Base-by-base conservation (phyloP, 2,113 vertebrate species). In the Eubucco bourcierii region DNA sequence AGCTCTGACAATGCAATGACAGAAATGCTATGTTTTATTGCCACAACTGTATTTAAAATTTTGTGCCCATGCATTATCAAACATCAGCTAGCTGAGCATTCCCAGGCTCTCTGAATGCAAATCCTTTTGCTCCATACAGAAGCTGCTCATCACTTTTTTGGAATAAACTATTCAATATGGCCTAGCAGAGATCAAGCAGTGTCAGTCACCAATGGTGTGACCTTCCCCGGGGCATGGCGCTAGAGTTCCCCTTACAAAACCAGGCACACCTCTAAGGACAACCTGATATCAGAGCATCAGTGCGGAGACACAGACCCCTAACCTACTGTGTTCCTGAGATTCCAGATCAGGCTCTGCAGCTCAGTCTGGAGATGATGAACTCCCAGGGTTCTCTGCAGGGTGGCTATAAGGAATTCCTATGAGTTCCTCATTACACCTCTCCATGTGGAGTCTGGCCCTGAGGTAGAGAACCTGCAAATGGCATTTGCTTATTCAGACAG, bases 231-330 rank as follows among this genome's bases (percentile, higher is more conserved):
- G 37, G 55, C n/a, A 47, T 1, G 2, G 59, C 27, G 75, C 63
- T 39, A 41, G 67, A 84, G 19, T 20, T 53, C 50, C 41, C 33
- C 31, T 53, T 41, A 9, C 6, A 47, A 88, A 77, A 63, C 13
- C 68, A 67, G 68, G 28, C 21, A 2, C 4, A 2, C 56, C 61
- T 78, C 0, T 0, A 0, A 60, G 58, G 41, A 37, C 16, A 7
- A 39, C 10, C 59, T 91, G 72, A 25, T 55, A 10, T 27, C 25
- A 11, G 2, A 83, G 34, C 66, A 50, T 37, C 25, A n/a, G 1
- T 37, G 41, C 70, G 12, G 9, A 80, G 39, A 31, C n/a, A 66
- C 44, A 23, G 12, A 1, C 3, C 47, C 37, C 55, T 25, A 65
- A 46, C 21, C 39, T 70, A 53, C 18, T 2, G 2, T 64, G 10